These are phyloP conservation scores for Apostichopus japonicus DNA, from an alignment of 35 echinoderm and acorn worm genomes.

Conservation along the genomic window DNA sequence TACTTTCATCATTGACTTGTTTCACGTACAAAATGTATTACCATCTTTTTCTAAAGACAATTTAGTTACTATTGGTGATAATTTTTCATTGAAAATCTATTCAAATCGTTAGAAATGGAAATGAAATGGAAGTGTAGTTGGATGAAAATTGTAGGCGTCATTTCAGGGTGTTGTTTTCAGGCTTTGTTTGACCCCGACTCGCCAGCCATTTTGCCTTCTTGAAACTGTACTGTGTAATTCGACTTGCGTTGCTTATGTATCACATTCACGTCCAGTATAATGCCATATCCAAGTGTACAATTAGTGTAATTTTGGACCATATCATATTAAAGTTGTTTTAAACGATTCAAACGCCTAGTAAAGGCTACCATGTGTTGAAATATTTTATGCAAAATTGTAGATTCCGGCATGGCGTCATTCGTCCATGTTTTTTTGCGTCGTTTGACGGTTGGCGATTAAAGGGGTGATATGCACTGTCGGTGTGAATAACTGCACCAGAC, in stretches of 20 bases:
- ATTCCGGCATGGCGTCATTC: conserved; percentile 55
- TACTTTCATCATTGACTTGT: conserved; percentile 44
- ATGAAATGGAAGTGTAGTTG: conserved; percentile 49
- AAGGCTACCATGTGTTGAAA: conserved; percentile 8
- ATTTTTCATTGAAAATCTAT: conserved; percentile 42
- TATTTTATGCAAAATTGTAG: conserved; percentile 60
- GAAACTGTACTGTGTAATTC: conserved; percentile 21
- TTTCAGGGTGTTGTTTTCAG: conserved; percentile 60
- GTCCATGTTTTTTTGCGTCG: conserved; percentile 56
- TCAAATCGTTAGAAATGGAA: conserved; percentile 37
- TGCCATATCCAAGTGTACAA: conserved; percentile 9
- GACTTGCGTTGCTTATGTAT: conserved; percentile 28
- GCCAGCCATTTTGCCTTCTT: conserved; percentile 55
- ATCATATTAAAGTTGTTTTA: not conserved
- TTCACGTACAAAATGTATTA: conserved; percentile 57
- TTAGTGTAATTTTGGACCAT: not conserved
- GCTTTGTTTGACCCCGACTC: conserved; percentile 59
- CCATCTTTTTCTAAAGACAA: conserved; percentile 38
- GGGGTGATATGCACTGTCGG: conserved; percentile 35
- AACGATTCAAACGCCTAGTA: not conserved
- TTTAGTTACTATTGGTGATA: conserved; percentile 48
- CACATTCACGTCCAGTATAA: conserved; percentile 18
- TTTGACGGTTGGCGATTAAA: conserved; percentile 55
- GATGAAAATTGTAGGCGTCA: conserved; percentile 60
- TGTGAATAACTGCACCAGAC: not conserved